Evolutionary conservation across 2,797 vertebrate species (phyloP).

Genomic region (Peromyscus nudipes): DNA sequence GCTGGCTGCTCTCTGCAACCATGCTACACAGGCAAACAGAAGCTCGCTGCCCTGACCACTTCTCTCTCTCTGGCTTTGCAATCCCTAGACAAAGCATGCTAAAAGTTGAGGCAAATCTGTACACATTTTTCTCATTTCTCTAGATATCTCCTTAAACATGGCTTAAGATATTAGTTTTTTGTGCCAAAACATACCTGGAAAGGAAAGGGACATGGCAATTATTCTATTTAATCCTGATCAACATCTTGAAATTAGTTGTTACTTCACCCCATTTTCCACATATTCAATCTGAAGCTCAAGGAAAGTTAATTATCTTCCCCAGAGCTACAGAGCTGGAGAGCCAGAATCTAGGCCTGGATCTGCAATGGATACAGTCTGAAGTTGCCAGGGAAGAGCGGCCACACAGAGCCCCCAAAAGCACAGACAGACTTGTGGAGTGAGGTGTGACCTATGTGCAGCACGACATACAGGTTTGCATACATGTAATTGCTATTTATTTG

Average conservation of each 20-base stretch:
- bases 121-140: background rate
- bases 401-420: background rate
- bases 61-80: background rate
- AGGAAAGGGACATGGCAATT: background rate
- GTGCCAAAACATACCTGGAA: background rate
- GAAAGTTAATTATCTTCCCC: background rate
- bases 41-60: background rate
- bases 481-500: constrained; percentile 65
- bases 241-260: background rate
- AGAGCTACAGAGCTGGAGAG: background rate
- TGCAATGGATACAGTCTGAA: background rate
- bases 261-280: background rate
- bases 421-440: background rate
- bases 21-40: background rate
- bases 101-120: background rate
- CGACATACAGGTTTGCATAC: background rate
- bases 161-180: background rate
- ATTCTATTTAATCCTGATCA: background rate
- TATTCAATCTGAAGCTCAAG: background rate
- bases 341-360: background rate
- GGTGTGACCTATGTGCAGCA: background rate
- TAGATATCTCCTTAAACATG: background rate
- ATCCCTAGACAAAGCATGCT: background rate
- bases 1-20: background rate
- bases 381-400: background rate